Evolutionary conservation across 1,140 invertebrate genomes (phyloP).

Genomic region (Pseudomyrmex concolor): DNA sequence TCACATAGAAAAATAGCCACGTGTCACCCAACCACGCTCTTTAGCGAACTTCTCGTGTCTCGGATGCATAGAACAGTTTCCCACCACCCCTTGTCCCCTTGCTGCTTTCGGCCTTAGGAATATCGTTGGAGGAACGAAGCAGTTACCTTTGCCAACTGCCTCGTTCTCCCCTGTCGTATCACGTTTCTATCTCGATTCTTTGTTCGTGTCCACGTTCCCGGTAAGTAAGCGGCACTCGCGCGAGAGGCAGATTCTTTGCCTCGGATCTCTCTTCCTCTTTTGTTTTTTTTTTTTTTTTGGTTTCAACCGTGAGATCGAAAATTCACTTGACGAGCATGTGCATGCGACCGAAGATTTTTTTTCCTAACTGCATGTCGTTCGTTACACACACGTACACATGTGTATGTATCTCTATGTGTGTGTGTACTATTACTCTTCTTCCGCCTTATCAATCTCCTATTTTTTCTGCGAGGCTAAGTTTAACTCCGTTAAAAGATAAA

Average conservation of each 20-base stretch:
- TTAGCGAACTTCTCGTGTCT: conserved; percentile 50
- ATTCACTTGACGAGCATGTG: conserved; percentile 66
- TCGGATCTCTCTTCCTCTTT: conserved; percentile 17
- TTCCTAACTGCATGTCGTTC: conserved; percentile 68
- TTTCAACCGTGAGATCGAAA: conserved; percentile 21
- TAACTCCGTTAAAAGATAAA: conserved; percentile 6
- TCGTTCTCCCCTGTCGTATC: conserved; percentile 63
- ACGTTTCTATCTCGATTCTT: conserved; percentile 62
- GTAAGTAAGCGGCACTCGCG: conserved; percentile 65
- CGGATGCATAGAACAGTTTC: conserved; percentile 62
- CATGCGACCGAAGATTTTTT: conserved; percentile 66
- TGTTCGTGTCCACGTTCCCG: conserved; percentile 60
- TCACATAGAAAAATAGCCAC: conserved; percentile 40
- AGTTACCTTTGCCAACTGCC: conserved; percentile 49
- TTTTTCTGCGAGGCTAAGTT: conserved; percentile 33
- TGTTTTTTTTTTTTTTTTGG: conserved; percentile 18
- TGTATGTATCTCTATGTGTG: conserved; percentile 53
- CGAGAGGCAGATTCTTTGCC: neutral
- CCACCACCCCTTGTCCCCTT: conserved; percentile 79
- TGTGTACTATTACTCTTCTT: conserved; percentile 28
- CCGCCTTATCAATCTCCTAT: conserved; percentile 42
- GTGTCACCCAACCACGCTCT: conserved; percentile 30
- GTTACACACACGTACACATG: conserved; percentile 59
- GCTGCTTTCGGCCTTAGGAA: conserved; percentile 79
- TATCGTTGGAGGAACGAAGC: conserved; percentile 64